Evolutionary conservation across 1,140 invertebrate species (phyloP), one percentile per base, ranked within the genome.

Genomic region (Piezodorus guildinii): DNA sequence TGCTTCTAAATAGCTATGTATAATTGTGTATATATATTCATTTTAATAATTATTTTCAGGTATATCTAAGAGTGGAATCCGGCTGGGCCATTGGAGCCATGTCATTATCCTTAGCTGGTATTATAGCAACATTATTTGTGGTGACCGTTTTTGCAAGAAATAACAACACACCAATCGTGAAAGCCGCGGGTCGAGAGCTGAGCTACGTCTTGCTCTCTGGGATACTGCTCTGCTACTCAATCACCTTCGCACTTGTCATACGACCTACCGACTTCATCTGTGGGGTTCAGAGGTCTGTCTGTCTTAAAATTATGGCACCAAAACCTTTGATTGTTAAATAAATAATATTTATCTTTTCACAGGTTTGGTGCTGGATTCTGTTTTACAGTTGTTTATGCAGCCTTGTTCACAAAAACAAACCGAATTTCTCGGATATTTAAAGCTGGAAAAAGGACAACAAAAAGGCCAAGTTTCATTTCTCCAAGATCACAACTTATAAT

Each of bases 401-500:
- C 93, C 4, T 77, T 96, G 0, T 75, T 96, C 19, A 94, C 91
- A 3, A 94, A 95, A 76, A 95, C 92, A 5, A 94, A 94, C 77
- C 78, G 91, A 34, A 96, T 96, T 67, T 83, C 90, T 5, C 77
- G 93, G 17, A 96, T 96, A 68, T 96, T 96, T 76, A 87, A 89
- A 68, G 88, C 88, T 5, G 87, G 91, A 62, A 90, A 90, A 71
- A 84, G 86, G 63, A 91, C 91, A 16, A 90, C 92, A 1, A 87
- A 89, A 72, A 76, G 92, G 65, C 93, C 94, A 4, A 87, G 85
- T 17, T 91, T 95, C 73, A 96, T 96, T 69, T 94, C 92, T 44
- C 94, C 94, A 1, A 84, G 86, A 70, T 96, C 94, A 0, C 94
- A 98, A 74, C 78, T 97, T 43, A 83, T 91, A 68, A 96, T 97